These are phyloP conservation scores for Ectropis crepuscularia DNA, from an alignment of 2,888 invertebrate species.

Conservation along the genomic window DNA sequence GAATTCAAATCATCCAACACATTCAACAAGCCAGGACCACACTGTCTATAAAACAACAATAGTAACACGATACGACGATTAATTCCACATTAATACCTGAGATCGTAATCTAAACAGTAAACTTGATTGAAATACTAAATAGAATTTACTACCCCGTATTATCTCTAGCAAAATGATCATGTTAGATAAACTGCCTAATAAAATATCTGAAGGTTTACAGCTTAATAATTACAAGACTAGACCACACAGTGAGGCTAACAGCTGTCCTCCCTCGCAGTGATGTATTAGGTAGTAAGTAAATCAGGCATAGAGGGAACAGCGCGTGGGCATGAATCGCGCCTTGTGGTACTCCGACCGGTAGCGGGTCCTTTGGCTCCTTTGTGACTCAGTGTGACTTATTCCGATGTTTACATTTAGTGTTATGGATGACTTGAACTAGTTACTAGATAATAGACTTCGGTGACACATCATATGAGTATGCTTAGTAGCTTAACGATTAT, in stretches of 20 bases:
- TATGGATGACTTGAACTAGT: conserved; percentile 10
- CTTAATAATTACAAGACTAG: conserved; percentile 59
- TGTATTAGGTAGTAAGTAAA: conserved; percentile 52
- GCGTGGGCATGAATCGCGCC: conserved; percentile 62
- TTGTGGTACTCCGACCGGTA: conserved; percentile 62
- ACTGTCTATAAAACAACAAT: conserved; percentile 23
- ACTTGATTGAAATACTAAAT: conserved; percentile 48
- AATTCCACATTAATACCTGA: conserved; percentile 28
- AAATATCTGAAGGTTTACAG: conserved; percentile 54
- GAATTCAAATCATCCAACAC: conserved; percentile 7
- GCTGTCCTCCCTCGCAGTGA: conserved; percentile 65
- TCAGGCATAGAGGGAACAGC: conserved; percentile 45
- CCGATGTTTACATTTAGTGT: conserved; percentile 11
- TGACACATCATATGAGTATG: not conserved
- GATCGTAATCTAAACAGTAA: conserved; percentile 46
- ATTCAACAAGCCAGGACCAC: conserved; percentile 25
- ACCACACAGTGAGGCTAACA: conserved; percentile 62
- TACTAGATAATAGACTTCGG: not conserved
- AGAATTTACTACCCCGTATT: conserved; percentile 45
- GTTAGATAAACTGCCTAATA: conserved; percentile 50
- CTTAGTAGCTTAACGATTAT: too few relatives aligned
- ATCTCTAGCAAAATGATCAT: conserved; percentile 48
- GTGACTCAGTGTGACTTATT: conserved; percentile 42
- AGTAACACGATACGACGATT: conserved; percentile 34
- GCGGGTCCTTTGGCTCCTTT: conserved; percentile 59